Base-by-base conservation (phyloP, 2,113 vertebrate species). In the Indri indri region DNA sequence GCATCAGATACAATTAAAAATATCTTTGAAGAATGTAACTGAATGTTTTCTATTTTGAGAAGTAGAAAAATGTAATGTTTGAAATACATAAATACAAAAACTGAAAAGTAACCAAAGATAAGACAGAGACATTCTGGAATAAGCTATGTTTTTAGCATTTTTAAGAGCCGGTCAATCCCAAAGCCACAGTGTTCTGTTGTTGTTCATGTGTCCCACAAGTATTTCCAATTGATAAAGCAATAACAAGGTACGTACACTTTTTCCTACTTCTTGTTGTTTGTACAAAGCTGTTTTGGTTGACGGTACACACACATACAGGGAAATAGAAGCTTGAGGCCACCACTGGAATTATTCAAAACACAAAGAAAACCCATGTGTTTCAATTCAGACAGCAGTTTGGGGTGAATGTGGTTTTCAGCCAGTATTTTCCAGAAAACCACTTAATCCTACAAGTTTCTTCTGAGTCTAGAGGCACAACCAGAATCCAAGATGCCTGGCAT, bases 351-450 rank as follows among this genome's bases (percentile, higher is more conserved):
- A 91, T 74, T 86, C 89, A 94, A 87, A 97, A 91, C 79, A 93
- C 96, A 94, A 86, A 94, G 91, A 86, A 96, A 97, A 94, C 34
- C 77, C 85, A 94, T 57, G 79, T 86, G 50, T 88, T 94, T 90
- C 80, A 57, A 57, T 74, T 92, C 88, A 90, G 32, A 71, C 27
- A 52, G 92, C 76, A 86, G 83, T 91, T 91, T 96, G 93, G 96
- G 95, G 92, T 77, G 88, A 94, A 88, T 96, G 95, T 96, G 95
- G 92, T 96, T 97, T 97, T 34, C 40, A 70, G 71, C 61, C 83
- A 95, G 81, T 73, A 81, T 97, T 97, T 97, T 95, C 76, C 25
- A 94, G 90, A 96, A 97, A 95, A 96, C 52, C 84, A 63, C 79
- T 92, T 90, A 70, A 84, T 88, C 76, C 65, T 71, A 94, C 88